These are phyloP conservation scores for Drosophila monieri DNA, from an alignment of 2,888 invertebrate genomes.

Conservation along the genomic window DNA sequence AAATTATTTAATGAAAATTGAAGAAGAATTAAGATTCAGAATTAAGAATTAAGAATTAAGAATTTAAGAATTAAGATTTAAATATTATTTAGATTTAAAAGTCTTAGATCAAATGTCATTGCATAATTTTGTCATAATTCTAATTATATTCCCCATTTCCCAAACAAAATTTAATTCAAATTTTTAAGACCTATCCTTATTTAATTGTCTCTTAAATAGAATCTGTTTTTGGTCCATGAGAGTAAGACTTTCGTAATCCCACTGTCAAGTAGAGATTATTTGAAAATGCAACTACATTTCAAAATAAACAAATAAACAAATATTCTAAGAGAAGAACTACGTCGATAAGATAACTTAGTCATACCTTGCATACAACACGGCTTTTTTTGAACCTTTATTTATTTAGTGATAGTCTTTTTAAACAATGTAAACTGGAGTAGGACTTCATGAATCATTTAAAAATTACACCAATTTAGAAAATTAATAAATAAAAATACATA, in stretches of 20 bases:
- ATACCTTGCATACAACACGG: not conserved
- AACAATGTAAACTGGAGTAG: not conserved
- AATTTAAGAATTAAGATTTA: no score
- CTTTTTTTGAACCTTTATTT: not conserved
- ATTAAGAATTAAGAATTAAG: no score
- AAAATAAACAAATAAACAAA: conserved; percentile 1
- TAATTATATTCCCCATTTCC: no score
- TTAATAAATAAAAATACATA: no score
- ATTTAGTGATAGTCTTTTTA: not conserved
- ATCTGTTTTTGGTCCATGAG: not conserved
- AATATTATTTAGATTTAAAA: no score
- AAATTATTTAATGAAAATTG: not conserved
- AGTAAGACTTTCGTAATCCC: not conserved
- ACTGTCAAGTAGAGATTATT: not conserved
- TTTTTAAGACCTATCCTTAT: not conserved
- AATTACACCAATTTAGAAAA: not conserved
- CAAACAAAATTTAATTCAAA: no score
- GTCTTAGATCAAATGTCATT: no score
- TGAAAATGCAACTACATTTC: conserved; percentile 3
- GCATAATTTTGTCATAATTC: no score
- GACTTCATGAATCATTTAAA: not conserved
- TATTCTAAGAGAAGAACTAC: not conserved
- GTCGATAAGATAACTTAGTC: not conserved
- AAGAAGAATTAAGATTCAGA: no score
- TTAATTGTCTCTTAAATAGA: not conserved